Evolutionary conservation across 2,797 vertebrate species (phyloP).

Genomic region (Helicolenus hilgendorfi): DNA sequence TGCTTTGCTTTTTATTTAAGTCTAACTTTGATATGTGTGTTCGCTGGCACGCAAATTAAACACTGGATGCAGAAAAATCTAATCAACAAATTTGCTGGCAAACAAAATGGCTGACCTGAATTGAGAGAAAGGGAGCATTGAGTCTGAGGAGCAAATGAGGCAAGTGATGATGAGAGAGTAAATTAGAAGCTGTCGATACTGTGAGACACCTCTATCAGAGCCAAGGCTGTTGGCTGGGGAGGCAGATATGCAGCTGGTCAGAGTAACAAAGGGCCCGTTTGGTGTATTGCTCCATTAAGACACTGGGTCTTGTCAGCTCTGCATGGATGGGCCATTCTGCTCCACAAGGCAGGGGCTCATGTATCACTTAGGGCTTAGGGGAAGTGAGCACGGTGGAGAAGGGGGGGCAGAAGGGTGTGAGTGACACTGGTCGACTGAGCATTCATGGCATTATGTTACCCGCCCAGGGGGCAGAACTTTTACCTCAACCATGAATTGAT

Average conservation of each 20-base stretch:
- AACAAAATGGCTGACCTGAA: conserved; percentile 85
- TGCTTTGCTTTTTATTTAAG: conserved; percentile 62
- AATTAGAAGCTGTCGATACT: conserved; percentile 88
- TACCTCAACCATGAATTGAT: conserved; percentile 86
- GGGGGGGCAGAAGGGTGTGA: conserved; percentile 74
- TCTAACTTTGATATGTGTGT: conserved; percentile 67
- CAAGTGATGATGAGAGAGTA: conserved; percentile 89
- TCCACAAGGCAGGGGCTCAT: conserved; percentile 81
- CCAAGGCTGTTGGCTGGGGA: conserved; percentile 81
- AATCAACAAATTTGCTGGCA: conserved; percentile 82
- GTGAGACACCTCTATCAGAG: conserved; percentile 85
- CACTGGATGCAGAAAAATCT: conserved; percentile 65
- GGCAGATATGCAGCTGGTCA: conserved; percentile 82
- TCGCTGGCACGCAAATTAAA: conserved; percentile 61
- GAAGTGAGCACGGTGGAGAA: conserved; percentile 72
- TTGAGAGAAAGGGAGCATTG: conserved; percentile 84
- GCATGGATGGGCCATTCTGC: conserved; percentile 80
- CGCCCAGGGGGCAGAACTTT: conserved; percentile 80
- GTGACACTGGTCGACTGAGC: conserved; percentile 86
- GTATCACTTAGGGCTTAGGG: conserved; percentile 80
- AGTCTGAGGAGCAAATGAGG: conserved; percentile 85
- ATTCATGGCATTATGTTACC: conserved; percentile 83
- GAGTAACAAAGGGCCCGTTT: conserved; percentile 82
- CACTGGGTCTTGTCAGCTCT: conserved; percentile 86
- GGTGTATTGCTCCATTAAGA: conserved; percentile 87